These are phyloP conservation scores for Empidonax traillii DNA, from an alignment of 2,113 vertebrate species.

Conservation along the genomic window DNA sequence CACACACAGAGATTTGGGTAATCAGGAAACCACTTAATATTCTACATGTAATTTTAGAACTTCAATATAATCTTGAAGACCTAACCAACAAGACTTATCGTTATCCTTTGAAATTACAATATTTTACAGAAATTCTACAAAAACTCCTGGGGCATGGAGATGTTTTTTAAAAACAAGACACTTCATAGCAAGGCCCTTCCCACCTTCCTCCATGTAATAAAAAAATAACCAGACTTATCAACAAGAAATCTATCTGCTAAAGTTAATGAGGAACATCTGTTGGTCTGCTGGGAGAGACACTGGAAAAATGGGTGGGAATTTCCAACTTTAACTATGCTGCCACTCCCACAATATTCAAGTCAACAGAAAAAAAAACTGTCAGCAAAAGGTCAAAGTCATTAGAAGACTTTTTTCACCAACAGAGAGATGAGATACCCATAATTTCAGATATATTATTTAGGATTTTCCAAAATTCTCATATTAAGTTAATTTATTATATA, in stretches of 20 bases:
- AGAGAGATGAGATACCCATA: constrained; percentile 23
- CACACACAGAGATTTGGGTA: not conserved
- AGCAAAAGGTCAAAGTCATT: constrained; percentile 48
- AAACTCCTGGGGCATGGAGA: not conserved
- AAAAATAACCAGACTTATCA: constrained; percentile 30
- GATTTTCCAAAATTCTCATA: not conserved
- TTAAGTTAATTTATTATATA: not conserved
- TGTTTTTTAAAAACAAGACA: not conserved
- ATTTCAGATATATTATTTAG: constrained; percentile 15
- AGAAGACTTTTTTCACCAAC: constrained; percentile 3
- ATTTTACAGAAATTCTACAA: not conserved
- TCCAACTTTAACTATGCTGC: constrained; percentile 54
- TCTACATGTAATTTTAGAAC: not conserved
- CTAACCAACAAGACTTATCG: not conserved
- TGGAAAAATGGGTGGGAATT: constrained; percentile 64
- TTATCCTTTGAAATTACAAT: not conserved
- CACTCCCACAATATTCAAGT: constrained; percentile 43
- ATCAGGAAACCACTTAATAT: not conserved
- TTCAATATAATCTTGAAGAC: not conserved
- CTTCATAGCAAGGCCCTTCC: not conserved
- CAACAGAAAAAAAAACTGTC: constrained; percentile 45
- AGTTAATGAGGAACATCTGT: constrained; percentile 60
- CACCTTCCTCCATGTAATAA: not conserved
- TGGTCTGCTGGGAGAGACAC: constrained; percentile 8
- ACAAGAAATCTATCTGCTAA: constrained; percentile 31